Percentiles rank a stretch among this genome's conserved stretches.
Evolutionary conservation across 2,888 invertebrate genomes (phyloP).

Genomic region (Onchidella celtica): DNA sequence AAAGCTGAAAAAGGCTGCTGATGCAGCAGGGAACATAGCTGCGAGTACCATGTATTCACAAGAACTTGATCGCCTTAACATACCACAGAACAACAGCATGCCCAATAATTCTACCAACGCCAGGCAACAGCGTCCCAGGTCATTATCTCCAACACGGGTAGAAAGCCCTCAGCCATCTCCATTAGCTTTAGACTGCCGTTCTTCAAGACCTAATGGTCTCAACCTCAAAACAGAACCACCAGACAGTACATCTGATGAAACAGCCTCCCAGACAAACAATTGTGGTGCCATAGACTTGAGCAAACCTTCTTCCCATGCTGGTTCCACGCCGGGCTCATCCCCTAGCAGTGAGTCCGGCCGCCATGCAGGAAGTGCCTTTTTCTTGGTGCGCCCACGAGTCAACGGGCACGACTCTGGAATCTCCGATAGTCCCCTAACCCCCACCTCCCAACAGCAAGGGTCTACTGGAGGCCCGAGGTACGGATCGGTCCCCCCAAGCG

Average conservation of each 20-base stretch:
- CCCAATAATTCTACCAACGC: conserved; percentile 28
- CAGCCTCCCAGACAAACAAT: conserved; percentile 58
- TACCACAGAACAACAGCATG: background rate
- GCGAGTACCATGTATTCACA: conserved; percentile 91
- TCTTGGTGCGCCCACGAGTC: conserved; percentile 87
- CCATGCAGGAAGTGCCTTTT: conserved; percentile 85
- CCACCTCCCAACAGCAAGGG: conserved; percentile 40
- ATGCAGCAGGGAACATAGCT: conserved; percentile 77
- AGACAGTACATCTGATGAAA: conserved; percentile 68
- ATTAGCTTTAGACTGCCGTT: conserved; percentile 39
- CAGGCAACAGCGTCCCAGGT: background rate
- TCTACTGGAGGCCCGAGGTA: conserved; percentile 85
- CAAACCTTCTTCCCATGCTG: conserved; percentile 67
- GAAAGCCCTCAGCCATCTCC: conserved; percentile 39
- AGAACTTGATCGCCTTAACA: conserved; percentile 91
- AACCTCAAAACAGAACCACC: conserved; percentile 69
- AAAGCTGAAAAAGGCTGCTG: conserved; percentile 88
- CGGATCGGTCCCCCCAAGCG: conserved; percentile 82
- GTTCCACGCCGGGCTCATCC: conserved; percentile 65
- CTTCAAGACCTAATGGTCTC: conserved; percentile 51
- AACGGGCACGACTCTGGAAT: conserved; percentile 67
- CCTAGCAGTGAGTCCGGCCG: conserved; percentile 58
- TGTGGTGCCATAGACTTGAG: conserved; percentile 74
- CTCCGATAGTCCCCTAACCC: conserved; percentile 54
- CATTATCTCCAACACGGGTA: conserved; percentile 25